Conservation (phyloP, 2,797 vertebrate genomes). For the Peromyscus melanophrys region DNA sequence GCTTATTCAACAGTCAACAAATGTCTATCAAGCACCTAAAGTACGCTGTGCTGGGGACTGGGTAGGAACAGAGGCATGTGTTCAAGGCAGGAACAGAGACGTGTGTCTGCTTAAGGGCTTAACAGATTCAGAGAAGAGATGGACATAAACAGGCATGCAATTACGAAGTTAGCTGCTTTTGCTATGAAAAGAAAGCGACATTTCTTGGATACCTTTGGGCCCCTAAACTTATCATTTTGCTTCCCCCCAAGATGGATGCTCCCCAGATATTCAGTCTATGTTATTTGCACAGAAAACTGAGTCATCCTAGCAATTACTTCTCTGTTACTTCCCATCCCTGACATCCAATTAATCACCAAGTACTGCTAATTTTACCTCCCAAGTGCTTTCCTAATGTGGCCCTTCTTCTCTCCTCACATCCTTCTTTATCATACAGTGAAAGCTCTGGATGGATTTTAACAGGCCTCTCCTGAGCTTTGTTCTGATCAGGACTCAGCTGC, state of each 20-base stretch:
- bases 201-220: neutral
- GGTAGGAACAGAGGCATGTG: neutral
- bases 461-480: neutral
- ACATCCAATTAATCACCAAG: constrained; percentile 52
- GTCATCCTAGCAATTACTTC: constrained; percentile 49
- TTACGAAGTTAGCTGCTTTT: constrained; percentile 40
- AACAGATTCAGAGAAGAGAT: constrained; percentile 10
- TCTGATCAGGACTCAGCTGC: neutral
- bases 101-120: neutral
- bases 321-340: constrained; percentile 10
- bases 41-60: neutral
- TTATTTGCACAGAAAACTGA: constrained; percentile 51
- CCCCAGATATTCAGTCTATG: constrained; percentile 4
- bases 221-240: constrained; percentile 4
- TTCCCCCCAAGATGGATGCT: constrained; percentile 4
- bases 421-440: neutral
- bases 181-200: constrained; percentile 42
- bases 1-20: constrained; percentile 34
- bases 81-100: neutral
- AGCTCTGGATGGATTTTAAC: neutral
- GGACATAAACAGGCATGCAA: constrained; percentile 6
- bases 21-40: neutral
- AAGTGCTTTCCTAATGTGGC: constrained; percentile 1
- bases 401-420: neutral
- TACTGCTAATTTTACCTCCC: constrained; percentile 56